These are phyloP conservation scores for Myrmecophaga tridactyla DNA, from an alignment of 2,113 vertebrate species.

Conservation along the genomic window DNA sequence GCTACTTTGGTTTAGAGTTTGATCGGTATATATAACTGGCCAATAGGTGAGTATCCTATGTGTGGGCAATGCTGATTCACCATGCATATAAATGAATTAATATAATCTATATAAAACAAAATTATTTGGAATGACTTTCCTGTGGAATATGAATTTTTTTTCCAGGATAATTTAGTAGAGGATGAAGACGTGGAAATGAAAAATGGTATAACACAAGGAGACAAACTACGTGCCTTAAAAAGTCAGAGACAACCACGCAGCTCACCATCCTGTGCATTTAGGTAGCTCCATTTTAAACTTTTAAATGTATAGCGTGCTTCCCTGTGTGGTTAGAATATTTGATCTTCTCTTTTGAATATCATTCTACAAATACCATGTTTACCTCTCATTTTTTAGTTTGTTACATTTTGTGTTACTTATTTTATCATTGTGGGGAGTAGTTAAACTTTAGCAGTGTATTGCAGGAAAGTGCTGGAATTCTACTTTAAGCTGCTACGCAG, in stretches of 20 bases:
- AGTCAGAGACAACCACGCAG: slow-evolving; percentile 87
- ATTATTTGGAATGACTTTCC: neutral
- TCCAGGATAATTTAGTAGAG: slow-evolving; percentile 86
- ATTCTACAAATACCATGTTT: neutral
- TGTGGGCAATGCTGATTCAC: neutral
- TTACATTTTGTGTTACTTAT: neutral
- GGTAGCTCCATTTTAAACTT: slow-evolving; percentile 75
- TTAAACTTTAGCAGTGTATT: neutral
- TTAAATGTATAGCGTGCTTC: neutral
- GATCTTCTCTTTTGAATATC: neutral
- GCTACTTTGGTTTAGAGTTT: neutral
- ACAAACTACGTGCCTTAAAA: slow-evolving; percentile 97
- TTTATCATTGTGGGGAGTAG: neutral
- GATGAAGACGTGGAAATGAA: slow-evolving; percentile 78
- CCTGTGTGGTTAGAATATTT: neutral
- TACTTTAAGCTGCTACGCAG: neutral
- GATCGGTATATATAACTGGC: neutral
- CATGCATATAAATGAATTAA: neutral
- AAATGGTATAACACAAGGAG: slow-evolving; percentile 92
- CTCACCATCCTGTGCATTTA: slow-evolving; percentile 85
- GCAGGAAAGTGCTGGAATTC: neutral
- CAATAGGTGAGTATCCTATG: neutral
- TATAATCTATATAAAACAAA: neutral
- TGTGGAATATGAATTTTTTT: slow-evolving; percentile 19
- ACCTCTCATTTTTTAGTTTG: neutral